These are phyloP conservation scores for Ceratotherium simum DNA, from an alignment of 2,113 vertebrate species.

Conservation along the genomic window DNA sequence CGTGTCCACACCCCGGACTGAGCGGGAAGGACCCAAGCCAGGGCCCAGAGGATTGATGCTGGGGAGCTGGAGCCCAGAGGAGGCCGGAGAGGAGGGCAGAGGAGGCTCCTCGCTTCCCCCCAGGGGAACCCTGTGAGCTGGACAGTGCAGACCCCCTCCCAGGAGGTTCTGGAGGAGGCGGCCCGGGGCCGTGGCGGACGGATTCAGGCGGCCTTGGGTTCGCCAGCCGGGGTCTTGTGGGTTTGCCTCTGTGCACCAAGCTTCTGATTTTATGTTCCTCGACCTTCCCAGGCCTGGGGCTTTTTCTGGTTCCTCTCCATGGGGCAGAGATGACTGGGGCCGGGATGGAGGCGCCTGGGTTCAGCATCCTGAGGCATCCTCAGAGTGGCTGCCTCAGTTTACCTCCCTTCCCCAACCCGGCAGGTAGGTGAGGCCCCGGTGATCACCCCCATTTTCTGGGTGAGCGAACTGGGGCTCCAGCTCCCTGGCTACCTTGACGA, in stretches of 20 bases:
- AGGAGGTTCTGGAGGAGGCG: neutral
- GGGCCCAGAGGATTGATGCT: neutral
- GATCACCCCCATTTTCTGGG: neutral
- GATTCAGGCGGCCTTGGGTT: neutral
- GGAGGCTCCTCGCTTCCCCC: no score
- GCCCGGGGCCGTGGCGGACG: fast-evolving
- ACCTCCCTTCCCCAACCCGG: fast-evolving
- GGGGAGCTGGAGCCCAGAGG: neutral
- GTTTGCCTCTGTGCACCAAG: neutral
- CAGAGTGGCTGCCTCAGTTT: neutral
- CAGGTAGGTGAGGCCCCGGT: neutral
- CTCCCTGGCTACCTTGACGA: neutral
- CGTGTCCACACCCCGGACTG: fast-evolving
- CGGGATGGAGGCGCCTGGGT: neutral
- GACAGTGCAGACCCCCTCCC: no score
- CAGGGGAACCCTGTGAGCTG: neutral
- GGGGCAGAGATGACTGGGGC: neutral
- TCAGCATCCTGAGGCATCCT: neutral
- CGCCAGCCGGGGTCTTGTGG: no score
- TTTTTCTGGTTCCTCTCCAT: neutral
- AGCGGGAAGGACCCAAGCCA: neutral
- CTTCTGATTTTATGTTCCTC: neutral
- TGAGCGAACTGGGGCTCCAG: no score
- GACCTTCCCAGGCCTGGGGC: neutral
- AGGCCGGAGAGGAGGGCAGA: neutral